Base-by-base conservation (phyloP, 2,797 vertebrate genomes). In the Tragopan temminckii region DNA sequence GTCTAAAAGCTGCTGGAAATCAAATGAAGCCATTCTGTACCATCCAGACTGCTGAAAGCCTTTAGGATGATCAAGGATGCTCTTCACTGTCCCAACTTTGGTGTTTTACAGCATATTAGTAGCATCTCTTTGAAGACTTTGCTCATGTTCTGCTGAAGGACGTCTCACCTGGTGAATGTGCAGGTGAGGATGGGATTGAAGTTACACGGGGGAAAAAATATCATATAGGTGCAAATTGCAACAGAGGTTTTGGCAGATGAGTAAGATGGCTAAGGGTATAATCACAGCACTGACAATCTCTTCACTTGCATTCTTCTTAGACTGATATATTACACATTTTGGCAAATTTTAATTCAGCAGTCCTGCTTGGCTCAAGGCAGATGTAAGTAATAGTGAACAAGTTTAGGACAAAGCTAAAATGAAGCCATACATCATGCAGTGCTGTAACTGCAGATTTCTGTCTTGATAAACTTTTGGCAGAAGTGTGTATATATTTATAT, bases 391-490 rank as follows among this genome's bases (percentile, higher is more conserved):
- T 1, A 53, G 13, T 50, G 46, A 84, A 55, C 20, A 64, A 78
- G 77, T 79, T 71, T 61, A 82, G 52, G 52, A 61, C 3, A 3
- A 70, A 89, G 29, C 13, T 52, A 23, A 80, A 61, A 33, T 2
- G 4, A 87, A 88, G 68, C 45, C 83, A 11, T 50, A 35, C 0
- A 0, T 52, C 0, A 0, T 52, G 31, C 43, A 17, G 18, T 78
- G n/a, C 18, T 76, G 6, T 29, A 88, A 33, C 20, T 72, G 13
- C 53, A 53, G 45, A 45, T 57, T 71, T 80, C 64, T 81, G 19
- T 58, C 35, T 68, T 58, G 33, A 50, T 75, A 74, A 61, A 61
- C 38, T 75, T 93, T 59, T n/a, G 43, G 4, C 1, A 1, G 58
- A 80, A 80, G 3, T 19, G 27, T 42, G 8, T 67, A 20, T 83